phyloP scores from a whole-genome alignment of 1,140 invertebrate species.

The Medauroidea extradentata region DNA sequence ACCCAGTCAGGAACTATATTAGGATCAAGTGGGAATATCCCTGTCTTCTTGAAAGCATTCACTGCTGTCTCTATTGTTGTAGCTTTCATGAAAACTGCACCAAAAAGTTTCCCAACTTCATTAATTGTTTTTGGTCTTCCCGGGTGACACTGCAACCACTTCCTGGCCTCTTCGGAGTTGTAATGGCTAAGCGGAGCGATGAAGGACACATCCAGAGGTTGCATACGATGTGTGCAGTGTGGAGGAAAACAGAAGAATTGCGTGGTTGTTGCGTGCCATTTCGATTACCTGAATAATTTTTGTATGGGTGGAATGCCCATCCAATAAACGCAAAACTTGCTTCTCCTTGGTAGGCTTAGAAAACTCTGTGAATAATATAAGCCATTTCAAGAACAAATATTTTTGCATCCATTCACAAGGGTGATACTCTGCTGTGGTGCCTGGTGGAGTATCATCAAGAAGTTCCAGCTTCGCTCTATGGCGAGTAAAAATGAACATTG shows the following conservation, averaged over 20 bases:
- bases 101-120: slow-evolving; percentile 33
- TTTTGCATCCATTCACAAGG: slow-evolving; percentile 19
- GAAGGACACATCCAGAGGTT: slow-evolving; percentile 38
- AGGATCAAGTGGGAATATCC: slow-evolving; percentile 28
- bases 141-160: slow-evolving; percentile 31
- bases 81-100: slow-evolving; percentile 28
- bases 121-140: slow-evolving; percentile 29
- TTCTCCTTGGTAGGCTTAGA: slow-evolving; percentile 12
- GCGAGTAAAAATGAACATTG: slow-evolving; percentile 36
- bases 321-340: slow-evolving; percentile 19
- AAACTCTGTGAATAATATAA: slow-evolving; percentile 18
- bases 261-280: background rate
- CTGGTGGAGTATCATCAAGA: slow-evolving; percentile 16
- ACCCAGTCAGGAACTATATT: slow-evolving; percentile 25
- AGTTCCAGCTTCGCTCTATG: slow-evolving; percentile 16
- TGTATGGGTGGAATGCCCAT: slow-evolving; percentile 27
- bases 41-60: slow-evolving; percentile 26
- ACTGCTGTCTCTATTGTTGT: slow-evolving; percentile 9
- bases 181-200: slow-evolving; percentile 35
- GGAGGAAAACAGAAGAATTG: slow-evolving; percentile 33
- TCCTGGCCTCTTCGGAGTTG: slow-evolving; percentile 38
- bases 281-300: slow-evolving; percentile 11
- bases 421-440: slow-evolving; percentile 5
- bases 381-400: slow-evolving; percentile 19
- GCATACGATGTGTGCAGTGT: slow-evolving; percentile 39